Evolutionary conservation across 2,113 vertebrate species (phyloP), one percentile per base, ranked within the genome.

Genomic region (Dunckerocampus dactyliophorus): DNA sequence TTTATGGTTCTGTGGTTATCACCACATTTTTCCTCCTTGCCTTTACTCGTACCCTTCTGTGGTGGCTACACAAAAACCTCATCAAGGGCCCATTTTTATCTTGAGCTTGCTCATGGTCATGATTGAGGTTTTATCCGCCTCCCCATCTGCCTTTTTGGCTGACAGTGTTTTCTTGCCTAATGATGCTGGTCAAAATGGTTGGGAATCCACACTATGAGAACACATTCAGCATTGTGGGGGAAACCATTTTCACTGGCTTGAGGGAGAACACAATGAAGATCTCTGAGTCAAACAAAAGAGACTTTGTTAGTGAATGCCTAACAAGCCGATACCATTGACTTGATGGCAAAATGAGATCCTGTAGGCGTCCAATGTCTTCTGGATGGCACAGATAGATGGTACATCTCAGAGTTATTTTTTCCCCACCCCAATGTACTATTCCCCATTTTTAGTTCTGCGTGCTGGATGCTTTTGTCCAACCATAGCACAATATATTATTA

Each of bases 221-320:
- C 17, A 0, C 37, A 62, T 56, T 24, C 2, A 21, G 46, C 46
- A 22, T 13, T 63, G 14, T 19, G 42, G n/a, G 55, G 58, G 15
- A 74, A 14, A 21, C 8, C 5, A 21, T 19, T 56, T 20, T 56
- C 37, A 56, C 20, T 51, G 24, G 47, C 55, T 51, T 46, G 22
- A 52, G 22, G 67, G 15, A 49, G 49, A 51, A 62, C 52, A 87
- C 82, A 82, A 82, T 80, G 75, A 57, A 62, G 21, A 68, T 70
- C 69, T 80, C 82, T 84, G 49, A 19, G 66, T 28, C 39, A 17
- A 64, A 88, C 87, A 89, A 83, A 66, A 64, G n/a, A n/a, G 56
- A 68, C 68, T 31, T 75, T 87, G 82, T 87, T 50, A 67, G 34
- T 51, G 51, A 48, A 47, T 2, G 45, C 49, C 48, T 21, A 43